Conservation (phyloP, 2,113 vertebrate species). For the Peromyscus californicus region DNA sequence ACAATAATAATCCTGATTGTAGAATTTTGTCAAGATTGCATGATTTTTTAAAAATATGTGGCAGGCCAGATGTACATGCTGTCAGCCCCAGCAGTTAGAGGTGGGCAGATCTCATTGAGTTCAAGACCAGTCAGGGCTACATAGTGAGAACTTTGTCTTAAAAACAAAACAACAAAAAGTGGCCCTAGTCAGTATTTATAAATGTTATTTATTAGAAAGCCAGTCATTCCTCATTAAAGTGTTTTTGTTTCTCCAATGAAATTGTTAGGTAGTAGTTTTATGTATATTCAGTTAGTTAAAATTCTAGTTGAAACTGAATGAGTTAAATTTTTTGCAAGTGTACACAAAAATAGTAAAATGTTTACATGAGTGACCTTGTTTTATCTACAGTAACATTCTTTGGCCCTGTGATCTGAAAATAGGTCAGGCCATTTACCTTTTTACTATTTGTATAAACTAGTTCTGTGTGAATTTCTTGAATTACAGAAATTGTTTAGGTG, state of each 20-base stretch:
- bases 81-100: neutral
- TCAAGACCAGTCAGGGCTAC: neutral
- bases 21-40: slow-evolving; percentile 36
- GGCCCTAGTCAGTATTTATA: neutral
- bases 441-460: slow-evolving; percentile 36
- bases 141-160: neutral
- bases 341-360: slow-evolving; percentile 21
- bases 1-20: neutral
- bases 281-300: slow-evolving; percentile 31
- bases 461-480: slow-evolving; percentile 57
- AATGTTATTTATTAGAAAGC: slow-evolving; percentile 34
- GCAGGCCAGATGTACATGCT: neutral
- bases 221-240: neutral
- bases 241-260: neutral
- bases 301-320: slow-evolving; percentile 24
- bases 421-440: neutral
- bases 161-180: neutral
- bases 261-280: neutral
- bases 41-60: neutral
- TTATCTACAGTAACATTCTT: neutral
- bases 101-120: neutral
- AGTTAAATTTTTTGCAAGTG: neutral
- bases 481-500: neutral
- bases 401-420: neutral
- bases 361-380: neutral